Conservation (phyloP, 2,888 invertebrate species). For the Ophion slaviceki region DNA sequence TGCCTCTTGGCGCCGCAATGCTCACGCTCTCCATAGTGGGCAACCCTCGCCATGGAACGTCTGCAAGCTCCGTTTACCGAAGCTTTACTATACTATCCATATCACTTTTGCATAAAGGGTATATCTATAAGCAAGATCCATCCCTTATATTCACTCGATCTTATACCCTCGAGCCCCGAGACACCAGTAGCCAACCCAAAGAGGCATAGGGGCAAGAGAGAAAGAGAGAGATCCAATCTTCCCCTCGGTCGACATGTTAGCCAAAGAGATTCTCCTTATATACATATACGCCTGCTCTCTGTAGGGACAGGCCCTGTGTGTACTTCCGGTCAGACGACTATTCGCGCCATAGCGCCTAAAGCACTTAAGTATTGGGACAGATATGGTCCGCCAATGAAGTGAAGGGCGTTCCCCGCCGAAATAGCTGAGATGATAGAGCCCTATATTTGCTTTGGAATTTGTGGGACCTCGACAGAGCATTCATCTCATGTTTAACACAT, state of each 20-base stretch:
- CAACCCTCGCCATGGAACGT: constrained; percentile 64
- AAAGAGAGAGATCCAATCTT: neutral
- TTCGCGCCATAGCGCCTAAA: constrained; percentile 21
- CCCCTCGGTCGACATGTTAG: constrained; percentile 39
- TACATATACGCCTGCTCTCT: neutral
- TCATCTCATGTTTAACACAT: neutral
- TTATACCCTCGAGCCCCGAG: constrained; percentile 69
- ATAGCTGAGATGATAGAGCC: neutral
- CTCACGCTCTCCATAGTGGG: constrained; percentile 51
- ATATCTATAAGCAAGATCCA: constrained; percentile 61
- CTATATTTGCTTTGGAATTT: neutral
- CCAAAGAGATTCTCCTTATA: constrained; percentile 17
- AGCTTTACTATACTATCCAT: constrained; percentile 45
- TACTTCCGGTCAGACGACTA: constrained; percentile 34
- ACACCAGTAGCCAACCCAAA: constrained; percentile 19
- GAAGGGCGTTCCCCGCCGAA: constrained; percentile 13
- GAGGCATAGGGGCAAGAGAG: neutral
- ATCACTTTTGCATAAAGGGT: constrained; percentile 33
- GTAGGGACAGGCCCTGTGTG: constrained; percentile 5
- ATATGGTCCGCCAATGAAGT: constrained; percentile 4
- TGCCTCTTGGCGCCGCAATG: constrained; percentile 43
- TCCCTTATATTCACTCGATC: constrained; percentile 76
- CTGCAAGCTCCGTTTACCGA: constrained; percentile 61
- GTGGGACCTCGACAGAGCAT: neutral
- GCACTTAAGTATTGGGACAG: constrained; percentile 15